A percentile compares a stretch with the other conserved stretches of the same genome.
Evolutionary conservation across 2,113 vertebrate genomes (phyloP).

Genomic region (Hippocampus zosterae): DNA sequence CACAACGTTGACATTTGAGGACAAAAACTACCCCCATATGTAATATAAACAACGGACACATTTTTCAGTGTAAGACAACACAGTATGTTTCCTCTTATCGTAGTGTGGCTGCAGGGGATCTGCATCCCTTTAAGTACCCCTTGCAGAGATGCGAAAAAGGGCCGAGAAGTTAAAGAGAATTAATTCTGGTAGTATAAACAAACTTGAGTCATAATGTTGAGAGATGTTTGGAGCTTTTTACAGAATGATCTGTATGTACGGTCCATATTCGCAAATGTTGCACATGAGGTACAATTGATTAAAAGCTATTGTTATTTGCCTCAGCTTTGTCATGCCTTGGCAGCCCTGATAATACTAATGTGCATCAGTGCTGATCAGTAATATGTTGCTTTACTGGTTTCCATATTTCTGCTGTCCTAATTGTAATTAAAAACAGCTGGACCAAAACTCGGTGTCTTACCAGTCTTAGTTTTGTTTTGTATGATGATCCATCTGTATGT

Average conservation of each 20-base stretch:
- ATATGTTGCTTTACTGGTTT: constrained; percentile 7
- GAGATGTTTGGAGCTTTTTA: constrained; percentile 6
- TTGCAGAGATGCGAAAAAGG: constrained; percentile 24
- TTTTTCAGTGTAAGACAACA: neutral
- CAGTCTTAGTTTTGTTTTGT: neutral
- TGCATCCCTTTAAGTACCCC: constrained; percentile 37
- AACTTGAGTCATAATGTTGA: constrained; percentile 12
- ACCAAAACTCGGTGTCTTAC: neutral
- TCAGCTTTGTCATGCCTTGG: constrained; percentile 2
- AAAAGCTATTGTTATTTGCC: neutral
- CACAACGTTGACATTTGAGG: constrained; percentile 19
- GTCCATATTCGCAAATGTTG: neutral
- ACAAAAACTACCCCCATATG: neutral
- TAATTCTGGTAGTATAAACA: constrained; percentile 21
- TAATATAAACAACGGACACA: constrained; percentile 1
- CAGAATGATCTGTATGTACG: neutral
- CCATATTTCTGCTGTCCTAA: neutral
- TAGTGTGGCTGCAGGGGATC: constrained; percentile 35
- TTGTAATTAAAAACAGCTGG: constrained; percentile 6
- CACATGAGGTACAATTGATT: neutral
- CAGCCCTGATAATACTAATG: neutral
- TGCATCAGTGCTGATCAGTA: constrained; percentile 10
- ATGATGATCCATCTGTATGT: neutral
- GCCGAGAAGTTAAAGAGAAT: neutral
- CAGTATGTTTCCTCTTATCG: constrained; percentile 27